Conservation (phyloP, 2,797 vertebrate species). For the Onychomys leucogaster region DNA sequence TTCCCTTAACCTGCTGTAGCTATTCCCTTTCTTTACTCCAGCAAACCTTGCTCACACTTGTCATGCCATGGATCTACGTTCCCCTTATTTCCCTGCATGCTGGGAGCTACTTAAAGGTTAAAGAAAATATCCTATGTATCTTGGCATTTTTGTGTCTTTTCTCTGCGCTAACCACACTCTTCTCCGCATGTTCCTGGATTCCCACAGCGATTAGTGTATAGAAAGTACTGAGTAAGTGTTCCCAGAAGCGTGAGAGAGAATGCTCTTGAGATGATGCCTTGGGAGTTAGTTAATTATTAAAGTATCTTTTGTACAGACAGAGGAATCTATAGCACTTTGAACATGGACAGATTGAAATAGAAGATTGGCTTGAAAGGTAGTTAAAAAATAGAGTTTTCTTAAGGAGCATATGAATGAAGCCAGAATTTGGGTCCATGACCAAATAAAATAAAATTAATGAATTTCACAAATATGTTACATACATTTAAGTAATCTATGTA, state of each 20-base stretch:
- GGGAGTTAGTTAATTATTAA: constrained; percentile 40
- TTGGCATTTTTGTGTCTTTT: neutral
- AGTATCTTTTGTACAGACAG: neutral
- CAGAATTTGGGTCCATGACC: neutral
- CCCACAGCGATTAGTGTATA: neutral
- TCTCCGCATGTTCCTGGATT: neutral
- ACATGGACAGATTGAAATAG: neutral
- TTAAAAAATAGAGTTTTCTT: constrained; percentile 13
- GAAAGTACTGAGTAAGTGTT: neutral
- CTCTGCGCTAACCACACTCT: neutral
- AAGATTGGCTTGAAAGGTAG: neutral
- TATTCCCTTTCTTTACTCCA: neutral
- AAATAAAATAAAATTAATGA: constrained; percentile 35
- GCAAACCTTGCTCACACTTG: no score
- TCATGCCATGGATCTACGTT: neutral
- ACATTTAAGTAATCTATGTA: neutral
- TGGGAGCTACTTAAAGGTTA: neutral
- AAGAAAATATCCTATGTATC: neutral
- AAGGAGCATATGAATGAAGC: neutral
- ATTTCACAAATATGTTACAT: neutral
- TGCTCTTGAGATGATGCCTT: neutral
- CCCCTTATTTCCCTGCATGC: neutral
- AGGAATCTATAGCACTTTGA: neutral
- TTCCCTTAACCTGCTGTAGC: neutral
- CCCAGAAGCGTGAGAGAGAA: neutral